A percentile compares a stretch with the other conserved stretches of the same genome.
Evolutionary conservation across 2,888 invertebrate genomes (phyloP).

Genomic region (Phortica okadai): DNA sequence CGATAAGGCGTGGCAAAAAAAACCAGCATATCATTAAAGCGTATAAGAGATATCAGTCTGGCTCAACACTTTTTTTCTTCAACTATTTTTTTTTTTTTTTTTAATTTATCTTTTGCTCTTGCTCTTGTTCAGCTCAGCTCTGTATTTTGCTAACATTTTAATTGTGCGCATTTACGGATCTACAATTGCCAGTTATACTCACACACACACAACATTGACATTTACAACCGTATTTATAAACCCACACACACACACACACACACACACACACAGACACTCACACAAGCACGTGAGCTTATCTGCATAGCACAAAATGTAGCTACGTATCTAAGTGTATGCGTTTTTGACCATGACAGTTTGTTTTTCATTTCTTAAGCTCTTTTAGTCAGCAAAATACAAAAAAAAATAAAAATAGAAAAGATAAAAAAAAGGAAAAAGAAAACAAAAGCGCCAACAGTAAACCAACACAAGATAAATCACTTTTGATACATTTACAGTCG

Average conservation of each 20-base stretch:
- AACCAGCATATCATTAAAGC: too few relatives aligned
- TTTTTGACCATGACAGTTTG: neutral
- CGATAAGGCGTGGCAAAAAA: too few relatives aligned
- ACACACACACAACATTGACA: neutral
- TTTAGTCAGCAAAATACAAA: neutral
- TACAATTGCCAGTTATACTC: neutral
- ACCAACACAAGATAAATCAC: conserved; percentile 34
- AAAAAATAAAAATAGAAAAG: conserved; percentile 5
- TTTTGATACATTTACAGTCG: conserved; percentile 35
- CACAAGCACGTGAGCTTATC: neutral
- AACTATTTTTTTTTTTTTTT: conserved; percentile 5
- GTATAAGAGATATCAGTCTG: too few relatives aligned
- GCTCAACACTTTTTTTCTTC: neutral
- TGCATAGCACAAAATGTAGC: neutral
- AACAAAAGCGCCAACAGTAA: neutral
- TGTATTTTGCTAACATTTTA: conserved; percentile 28
- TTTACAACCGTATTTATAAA: neutral
- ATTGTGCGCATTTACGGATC: conserved; percentile 9
- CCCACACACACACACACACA: conserved; percentile 4
- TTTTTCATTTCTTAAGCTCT: conserved; percentile 6
- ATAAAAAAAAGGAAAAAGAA: neutral
- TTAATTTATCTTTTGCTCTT: neutral
- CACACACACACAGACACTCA: neutral
- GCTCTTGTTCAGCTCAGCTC: too few relatives aligned
- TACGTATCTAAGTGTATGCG: neutral